These are phyloP conservation scores for Brachionus koreanus DNA, from an alignment of 1,140 invertebrate genomes.

Conservation along the genomic window DNA sequence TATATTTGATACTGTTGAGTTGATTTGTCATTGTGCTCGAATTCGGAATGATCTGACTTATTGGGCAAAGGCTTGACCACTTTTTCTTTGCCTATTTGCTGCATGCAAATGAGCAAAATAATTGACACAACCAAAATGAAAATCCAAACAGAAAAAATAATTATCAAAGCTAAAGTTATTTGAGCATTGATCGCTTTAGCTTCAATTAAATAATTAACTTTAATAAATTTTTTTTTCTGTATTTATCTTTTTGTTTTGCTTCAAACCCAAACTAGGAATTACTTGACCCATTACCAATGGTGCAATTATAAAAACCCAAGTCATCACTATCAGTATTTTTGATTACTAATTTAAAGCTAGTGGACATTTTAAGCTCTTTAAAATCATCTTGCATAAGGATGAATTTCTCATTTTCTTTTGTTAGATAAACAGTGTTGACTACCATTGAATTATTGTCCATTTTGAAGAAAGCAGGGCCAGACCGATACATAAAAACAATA, in stretches of 20 bases:
- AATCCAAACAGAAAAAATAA: conserved; percentile 7
- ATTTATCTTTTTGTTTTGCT: conserved; percentile 1
- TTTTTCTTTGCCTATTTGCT: background rate
- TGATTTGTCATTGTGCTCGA: background rate
- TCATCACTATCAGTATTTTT: background rate
- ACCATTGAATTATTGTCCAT: background rate
- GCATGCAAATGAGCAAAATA: background rate
- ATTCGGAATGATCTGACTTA: conserved; percentile 19
- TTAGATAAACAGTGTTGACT: background rate
- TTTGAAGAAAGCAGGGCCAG: background rate
- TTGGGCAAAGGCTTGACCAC: background rate
- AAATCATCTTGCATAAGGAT: background rate
- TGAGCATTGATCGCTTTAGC: background rate
- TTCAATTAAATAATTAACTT: background rate
- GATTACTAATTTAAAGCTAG: background rate
- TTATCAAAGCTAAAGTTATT: background rate
- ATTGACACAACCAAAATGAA: background rate
- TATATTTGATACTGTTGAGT: conserved; percentile 13
- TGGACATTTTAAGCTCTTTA: conserved; percentile 19
- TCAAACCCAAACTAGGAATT: background rate
- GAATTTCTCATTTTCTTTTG: background rate
- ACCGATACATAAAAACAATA: background rate
- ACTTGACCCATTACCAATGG: background rate
- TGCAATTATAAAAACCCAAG: background rate
- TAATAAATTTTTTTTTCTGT: background rate